Base-by-base conservation (phyloP, 2,888 invertebrate genomes). In the Melanotus villosus region DNA sequence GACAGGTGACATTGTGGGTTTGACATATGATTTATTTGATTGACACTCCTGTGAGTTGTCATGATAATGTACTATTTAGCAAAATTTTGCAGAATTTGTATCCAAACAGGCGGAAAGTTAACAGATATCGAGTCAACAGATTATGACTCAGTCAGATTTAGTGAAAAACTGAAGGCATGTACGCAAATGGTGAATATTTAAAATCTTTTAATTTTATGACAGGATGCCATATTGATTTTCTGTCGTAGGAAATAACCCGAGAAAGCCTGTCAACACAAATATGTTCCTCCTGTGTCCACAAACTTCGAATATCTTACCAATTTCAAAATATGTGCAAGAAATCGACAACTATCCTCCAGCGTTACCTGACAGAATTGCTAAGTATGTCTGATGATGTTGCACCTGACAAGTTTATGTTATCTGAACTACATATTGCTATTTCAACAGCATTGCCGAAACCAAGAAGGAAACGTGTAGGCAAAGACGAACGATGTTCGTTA, bases 61-160 rank as follows among this genome's bases (percentile, higher is more conserved):
- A 38, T 38, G 26, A 62, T 57, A 78, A 84, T 84, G 84, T 84
- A 81, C 79, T 84, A 82, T 80, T 80, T 84, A 73, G 76, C 81
- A 68, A 81, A 84, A 78, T 82, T 84, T 72, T 84, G 84, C 73
- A 77, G 84, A 76, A 82, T 84, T 78, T 84, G 84, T 73, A 78
- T 84, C 59, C 80, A 80, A 73, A 78, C 80, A 26, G 80, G 78
- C 60, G 80, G 77, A 58, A 79, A 80, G 73, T 75, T 84, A 64
- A 68, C 80, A 67, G 82, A 84, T 74, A 78, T 84, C 62, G 78
- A 83, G 64, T 78, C 80, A 14, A 72, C 77, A 34, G 84, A 84
- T 73, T 78, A 78, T 72, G 84, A 84, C 72, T 76, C 77, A 38
- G 78, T 84, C 54, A 82, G 78, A 74, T 80, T 84, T 65, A 81